Evolutionary conservation across 2,113 vertebrate species (phyloP), one percentile per base, ranked within the genome.

Genomic region (Micronycteris hirsuta): DNA sequence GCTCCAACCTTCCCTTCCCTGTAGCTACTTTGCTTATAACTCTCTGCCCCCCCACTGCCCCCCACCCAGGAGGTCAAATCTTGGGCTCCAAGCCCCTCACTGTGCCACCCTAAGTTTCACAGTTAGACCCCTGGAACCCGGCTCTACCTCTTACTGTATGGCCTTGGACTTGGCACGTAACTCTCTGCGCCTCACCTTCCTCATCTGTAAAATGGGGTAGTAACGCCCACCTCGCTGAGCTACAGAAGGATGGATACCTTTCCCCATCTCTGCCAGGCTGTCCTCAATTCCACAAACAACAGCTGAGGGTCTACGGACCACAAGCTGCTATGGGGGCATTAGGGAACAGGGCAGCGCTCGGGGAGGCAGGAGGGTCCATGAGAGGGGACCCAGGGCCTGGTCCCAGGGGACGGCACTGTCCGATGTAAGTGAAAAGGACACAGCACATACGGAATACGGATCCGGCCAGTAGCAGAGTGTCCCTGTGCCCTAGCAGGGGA

Each of bases 31-130:
- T 19, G 41, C 71, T 16, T 17, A 9, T 3, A n/a, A 26, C 22
- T 4, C 45, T n/a, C n/a, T 0, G 7, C 17, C 31, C 17, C 16
- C 8, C 13, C n/a, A n/a, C n/a, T 0, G 7, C 17, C 31, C 17
- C 16, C 8, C 13, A 1, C 8, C 24, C 24, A 16, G 7, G 9
- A 24, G 16, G 26, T 68, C 24, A 31, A 31, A 41, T 19, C 22
- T 31, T 10, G 26, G n/a, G 26, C 54, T 12, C 2, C 41, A 36
- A 67, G 65, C 31, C 13, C 9, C 19, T 58, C 16, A 2, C 41
- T 1, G 10, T 15, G 10, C 54, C 49, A 17, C 45, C 38, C 33
- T 2, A 5, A 13, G 71, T 63, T 71, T 71, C 49, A 0, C 3
- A 33, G 71, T 5, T 10, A 7, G 13, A 38, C 4, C 6, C n/a